phyloP scores from a whole-genome alignment of 2,888 invertebrate genomes.

The Lasioglossum calceatum region DNA sequence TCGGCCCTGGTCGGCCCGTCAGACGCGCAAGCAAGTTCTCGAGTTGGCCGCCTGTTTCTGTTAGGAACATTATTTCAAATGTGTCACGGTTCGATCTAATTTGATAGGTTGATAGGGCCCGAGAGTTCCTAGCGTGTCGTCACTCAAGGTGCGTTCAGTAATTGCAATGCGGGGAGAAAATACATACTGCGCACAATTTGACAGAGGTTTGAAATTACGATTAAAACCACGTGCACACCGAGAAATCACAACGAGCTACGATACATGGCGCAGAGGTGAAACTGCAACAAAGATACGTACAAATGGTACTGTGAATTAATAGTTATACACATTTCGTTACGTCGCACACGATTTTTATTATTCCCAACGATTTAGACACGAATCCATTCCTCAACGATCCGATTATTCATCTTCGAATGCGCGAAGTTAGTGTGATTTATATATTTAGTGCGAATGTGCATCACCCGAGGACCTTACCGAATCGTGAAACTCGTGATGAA shows the following conservation, averaged over 20 bases:
- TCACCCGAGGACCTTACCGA: neutral
- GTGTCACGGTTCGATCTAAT: slow-evolving; percentile 13
- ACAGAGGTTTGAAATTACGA: slow-evolving; percentile 25
- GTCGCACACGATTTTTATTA: neutral
- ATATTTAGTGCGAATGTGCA: neutral
- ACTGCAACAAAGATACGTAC: neutral
- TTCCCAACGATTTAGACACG: neutral
- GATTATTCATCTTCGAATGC: neutral
- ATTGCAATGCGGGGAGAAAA: slow-evolving; percentile 29
- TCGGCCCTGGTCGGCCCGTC: neutral
- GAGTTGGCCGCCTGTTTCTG: slow-evolving; percentile 51
- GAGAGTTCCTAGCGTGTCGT: slow-evolving; percentile 48
- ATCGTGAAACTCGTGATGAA: neutral
- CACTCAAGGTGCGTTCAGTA: slow-evolving; percentile 41
- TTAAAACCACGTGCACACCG: neutral
- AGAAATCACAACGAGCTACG: neutral
- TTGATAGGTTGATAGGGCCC: slow-evolving; percentile 52
- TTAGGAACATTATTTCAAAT: slow-evolving; percentile 52
- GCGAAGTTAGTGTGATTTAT: neutral
- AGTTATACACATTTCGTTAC: neutral
- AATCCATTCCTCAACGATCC: neutral
- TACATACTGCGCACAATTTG: slow-evolving; percentile 39
- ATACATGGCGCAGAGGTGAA: slow-evolving; percentile 2
- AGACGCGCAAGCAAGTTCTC: slow-evolving; percentile 30
- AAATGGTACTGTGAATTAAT: slow-evolving; percentile 20